Evolutionary conservation across 1,140 invertebrate genomes (phyloP).

Genomic region (Hirudo medicinalis): DNA sequence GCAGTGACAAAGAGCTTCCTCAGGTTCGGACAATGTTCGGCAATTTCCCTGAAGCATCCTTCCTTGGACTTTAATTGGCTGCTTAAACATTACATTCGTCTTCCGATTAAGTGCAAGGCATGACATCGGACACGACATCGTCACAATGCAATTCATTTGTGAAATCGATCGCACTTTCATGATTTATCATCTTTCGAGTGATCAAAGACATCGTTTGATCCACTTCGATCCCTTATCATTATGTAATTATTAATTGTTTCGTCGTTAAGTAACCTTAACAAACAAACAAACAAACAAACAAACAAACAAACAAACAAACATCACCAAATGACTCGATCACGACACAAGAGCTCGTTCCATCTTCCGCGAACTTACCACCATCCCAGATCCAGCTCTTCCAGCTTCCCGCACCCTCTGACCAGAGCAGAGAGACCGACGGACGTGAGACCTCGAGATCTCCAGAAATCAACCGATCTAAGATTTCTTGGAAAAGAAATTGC

Average conservation of each 20-base stretch:
- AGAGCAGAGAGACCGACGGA: slow-evolving; percentile 55
- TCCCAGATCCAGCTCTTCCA: slow-evolving; percentile 72
- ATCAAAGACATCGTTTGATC: neutral
- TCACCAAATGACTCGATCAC: too few species aligned
- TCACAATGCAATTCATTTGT: neutral
- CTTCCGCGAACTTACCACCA: slow-evolving; percentile 59
- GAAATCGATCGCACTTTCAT: neutral
- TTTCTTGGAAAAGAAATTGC: slow-evolving; percentile 26
- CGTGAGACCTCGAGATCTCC: slow-evolving; percentile 64
- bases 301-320: too few species aligned
- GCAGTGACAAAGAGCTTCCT: slow-evolving; percentile 64
- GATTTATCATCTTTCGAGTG: neutral
- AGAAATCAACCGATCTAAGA: slow-evolving; percentile 58
- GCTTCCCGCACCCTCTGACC: slow-evolving; percentile 48
- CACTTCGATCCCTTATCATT: too few species aligned
- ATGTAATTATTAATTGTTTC: too few species aligned
- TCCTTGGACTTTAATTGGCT: slow-evolving; percentile 30
- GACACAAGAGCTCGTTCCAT: too few species aligned
- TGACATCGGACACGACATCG: neutral
- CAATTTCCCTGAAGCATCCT: slow-evolving; percentile 43
- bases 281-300: too few species aligned
- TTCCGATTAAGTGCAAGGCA: slow-evolving; percentile 16
- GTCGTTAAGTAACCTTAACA: too few species aligned
- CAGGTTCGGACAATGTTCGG: slow-evolving; percentile 49
- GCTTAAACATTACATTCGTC: slow-evolving; percentile 20